Evolutionary conservation across 2,113 vertebrate species (phyloP).

Genomic region (Nothoprocta perdicaria): DNA sequence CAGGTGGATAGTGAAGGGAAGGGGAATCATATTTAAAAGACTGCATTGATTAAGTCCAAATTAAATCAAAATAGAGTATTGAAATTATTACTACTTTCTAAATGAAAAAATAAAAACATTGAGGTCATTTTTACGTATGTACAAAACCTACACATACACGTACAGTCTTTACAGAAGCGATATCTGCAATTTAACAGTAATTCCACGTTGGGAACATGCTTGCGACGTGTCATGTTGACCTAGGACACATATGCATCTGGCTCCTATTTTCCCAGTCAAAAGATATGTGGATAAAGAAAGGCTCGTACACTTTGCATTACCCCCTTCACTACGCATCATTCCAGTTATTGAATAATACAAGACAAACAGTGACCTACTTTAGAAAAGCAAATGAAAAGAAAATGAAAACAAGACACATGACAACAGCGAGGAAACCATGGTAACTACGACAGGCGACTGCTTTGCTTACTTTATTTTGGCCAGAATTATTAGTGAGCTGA

Average conservation of each 20-base stretch:
- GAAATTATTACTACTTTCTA: neutral
- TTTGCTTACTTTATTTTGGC: conserved; percentile 82
- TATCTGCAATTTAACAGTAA: neutral
- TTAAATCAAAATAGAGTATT: neutral
- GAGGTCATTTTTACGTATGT: neutral
- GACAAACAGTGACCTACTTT: conserved; percentile 98
- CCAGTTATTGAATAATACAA: conserved; percentile 92
- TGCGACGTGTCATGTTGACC: conserved; percentile 2
- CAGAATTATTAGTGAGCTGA: conserved; percentile 80
- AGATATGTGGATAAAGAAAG: conserved; percentile 65
- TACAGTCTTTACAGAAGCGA: neutral
- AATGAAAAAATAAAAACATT: neutral
- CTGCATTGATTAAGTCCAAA: neutral
- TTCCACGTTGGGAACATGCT: neutral
- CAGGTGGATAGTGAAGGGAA: too few relatives aligned
- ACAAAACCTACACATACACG: neutral
- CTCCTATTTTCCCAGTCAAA: conserved; percentile 42
- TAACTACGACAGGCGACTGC: conserved; percentile 64
- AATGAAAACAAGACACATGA: conserved; percentile 82
- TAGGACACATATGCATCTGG: conserved; percentile 8
- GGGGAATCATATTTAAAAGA: neutral
- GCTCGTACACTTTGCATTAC: conserved; percentile 72
- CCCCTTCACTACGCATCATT: conserved; percentile 74
- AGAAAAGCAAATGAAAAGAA: conserved; percentile 84
- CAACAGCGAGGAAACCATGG: conserved; percentile 79